Percentiles rank a stretch among this genome's conserved stretches.
These are phyloP conservation scores for Mus caroli DNA, from an alignment of 2,797 vertebrate genomes.

Conservation along the genomic window DNA sequence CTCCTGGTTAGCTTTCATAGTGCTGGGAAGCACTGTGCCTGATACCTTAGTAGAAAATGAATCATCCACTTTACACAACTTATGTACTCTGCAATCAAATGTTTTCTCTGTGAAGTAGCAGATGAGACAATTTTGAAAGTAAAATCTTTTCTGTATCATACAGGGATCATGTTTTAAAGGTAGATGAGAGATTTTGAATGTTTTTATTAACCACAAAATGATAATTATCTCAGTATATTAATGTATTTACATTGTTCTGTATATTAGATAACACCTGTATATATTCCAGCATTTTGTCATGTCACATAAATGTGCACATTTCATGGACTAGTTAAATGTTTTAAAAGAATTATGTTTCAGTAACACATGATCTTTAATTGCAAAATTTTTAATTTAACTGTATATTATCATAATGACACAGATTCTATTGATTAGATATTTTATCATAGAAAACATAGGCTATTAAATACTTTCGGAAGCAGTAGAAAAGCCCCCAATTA, in stretches of 20 bases:
- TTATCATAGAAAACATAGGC: not conserved
- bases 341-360: not conserved
- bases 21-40: not conserved
- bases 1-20: not conserved
- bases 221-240: not conserved
- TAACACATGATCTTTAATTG: not conserved
- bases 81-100: not conserved
- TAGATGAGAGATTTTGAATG: not conserved
- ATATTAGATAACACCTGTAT: not conserved
- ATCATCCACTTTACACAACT: not conserved
- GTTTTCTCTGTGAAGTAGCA: not conserved
- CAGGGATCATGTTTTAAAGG: not conserved
- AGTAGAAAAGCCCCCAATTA: not conserved
- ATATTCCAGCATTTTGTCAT: not conserved
- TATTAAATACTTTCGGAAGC: not conserved
- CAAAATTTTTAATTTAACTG: not conserved
- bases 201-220: not conserved
- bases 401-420: not conserved
- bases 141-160: not conserved
- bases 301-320: not conserved
- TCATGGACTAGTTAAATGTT: not conserved
- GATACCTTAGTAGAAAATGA: not conserved
- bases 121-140: not conserved
- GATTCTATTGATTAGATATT: not conserved
- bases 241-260: not conserved